Base-by-base conservation (phyloP, 2,888 invertebrate species). In the Gymnoscelis rufifasciata region DNA sequence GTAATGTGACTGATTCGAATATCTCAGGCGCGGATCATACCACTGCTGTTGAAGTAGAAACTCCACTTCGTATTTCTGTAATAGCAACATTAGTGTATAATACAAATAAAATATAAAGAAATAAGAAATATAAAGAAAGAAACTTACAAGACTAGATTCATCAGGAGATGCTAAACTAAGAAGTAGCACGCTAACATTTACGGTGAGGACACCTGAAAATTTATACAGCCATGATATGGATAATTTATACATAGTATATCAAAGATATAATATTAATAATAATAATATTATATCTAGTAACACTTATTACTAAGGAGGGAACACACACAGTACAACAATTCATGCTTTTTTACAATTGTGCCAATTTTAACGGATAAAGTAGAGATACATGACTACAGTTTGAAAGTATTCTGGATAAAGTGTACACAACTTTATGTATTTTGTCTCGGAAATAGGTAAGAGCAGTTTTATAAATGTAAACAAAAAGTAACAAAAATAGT, bases 51-150 rank as follows among this genome's bases (percentile, higher is more conserved):
- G 95, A 66, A 97, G 91, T 60, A 97, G 90, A 83, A 97, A 97
- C 83, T 97, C 97, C 74, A 97, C 96, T 88, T 97, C 97, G 90
- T 97, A 97, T 94, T 97, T 97, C 96, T 97, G 90, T 8, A 88
- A 89, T 60, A 39, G 12, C 11, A 13, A 29, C 37, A 43, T 19
- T 35, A 2, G 38, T 31, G 23, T 43, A 14, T 35, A 19, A 10
- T 23, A 27, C 10, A 24, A 11, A 7, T 30, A 13, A 11, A 37
- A 23, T 26, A 36, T 39, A 23, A 31, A 38, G 30, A 35, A 19
- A 19, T 19, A 19, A 38, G 46, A 44, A 57, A 47, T 42, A 53
- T 26, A 54, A 51, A 42, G 31, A 49, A 41, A 54, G 54, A 55
- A 64, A 91, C 93, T 95, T 91, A 97, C 97, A 93, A 97, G 91